A percentile compares a stretch with the other conserved stretches of the same genome.
Evolutionary conservation across 2,113 vertebrate genomes (phyloP).

Genomic region (Apistogramma diplotaenia): DNA sequence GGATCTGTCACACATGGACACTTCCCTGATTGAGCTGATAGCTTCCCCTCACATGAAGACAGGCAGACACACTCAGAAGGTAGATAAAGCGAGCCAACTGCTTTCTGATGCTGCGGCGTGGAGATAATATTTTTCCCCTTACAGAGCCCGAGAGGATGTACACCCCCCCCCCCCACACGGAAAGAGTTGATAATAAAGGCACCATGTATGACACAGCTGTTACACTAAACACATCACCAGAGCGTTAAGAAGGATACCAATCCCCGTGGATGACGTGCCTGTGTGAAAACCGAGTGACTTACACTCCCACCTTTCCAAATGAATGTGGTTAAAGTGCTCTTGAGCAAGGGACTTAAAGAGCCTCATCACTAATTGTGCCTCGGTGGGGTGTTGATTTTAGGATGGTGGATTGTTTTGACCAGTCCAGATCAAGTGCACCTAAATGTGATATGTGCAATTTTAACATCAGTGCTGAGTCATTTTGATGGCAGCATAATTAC

Average conservation of each 20-base stretch:
- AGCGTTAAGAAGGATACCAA: neutral
- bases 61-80: neutral
- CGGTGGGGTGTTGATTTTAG: neutral
- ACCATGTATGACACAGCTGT: neutral
- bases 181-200: neutral
- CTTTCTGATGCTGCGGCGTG: neutral
- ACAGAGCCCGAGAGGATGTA: neutral
- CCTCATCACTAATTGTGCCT: neutral
- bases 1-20: neutral
- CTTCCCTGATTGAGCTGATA: constrained; percentile 8
- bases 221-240: neutral
- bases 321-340: neutral
- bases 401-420: constrained; percentile 15
- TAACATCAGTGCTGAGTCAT: neutral
- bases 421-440: neutral
- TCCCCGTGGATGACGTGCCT: neutral
- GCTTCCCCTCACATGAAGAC: neutral
- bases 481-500: constrained; percentile 16
- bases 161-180: neutral
- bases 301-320: neutral
- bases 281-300: neutral
- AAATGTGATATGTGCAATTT: constrained; percentile 7
- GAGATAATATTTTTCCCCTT: neutral
- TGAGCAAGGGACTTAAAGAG: neutral
- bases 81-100: constrained; percentile 7